These are phyloP conservation scores for Drosophila borborema DNA, from an alignment of 2,888 invertebrate species.

Conservation along the genomic window DNA sequence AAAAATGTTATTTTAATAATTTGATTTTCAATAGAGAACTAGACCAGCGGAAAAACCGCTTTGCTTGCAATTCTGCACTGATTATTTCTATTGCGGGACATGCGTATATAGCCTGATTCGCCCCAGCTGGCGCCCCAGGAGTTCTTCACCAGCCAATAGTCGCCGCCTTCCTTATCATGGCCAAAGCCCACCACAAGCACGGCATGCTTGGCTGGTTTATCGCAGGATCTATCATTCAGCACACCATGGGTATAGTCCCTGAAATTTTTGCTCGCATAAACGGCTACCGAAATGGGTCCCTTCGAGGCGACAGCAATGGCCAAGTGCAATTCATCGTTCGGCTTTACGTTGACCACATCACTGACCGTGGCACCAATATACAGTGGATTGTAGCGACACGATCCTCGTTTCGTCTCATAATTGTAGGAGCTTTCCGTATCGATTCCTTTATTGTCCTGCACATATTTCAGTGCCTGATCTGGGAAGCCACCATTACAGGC, in stretches of 20 bases:
- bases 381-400: constrained; percentile 88
- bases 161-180: constrained; percentile 83
- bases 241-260: constrained; percentile 92
- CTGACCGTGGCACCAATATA: constrained; percentile 91
- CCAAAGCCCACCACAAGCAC: constrained; percentile 83
- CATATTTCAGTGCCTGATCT: constrained; percentile 92
- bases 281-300: constrained; percentile 94
- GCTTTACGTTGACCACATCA: constrained; percentile 90
- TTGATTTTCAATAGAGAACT: constrained; percentile 61
- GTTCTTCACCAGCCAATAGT: constrained; percentile 91
- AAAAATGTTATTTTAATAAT: too few relatives aligned
- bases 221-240: constrained; percentile 92
- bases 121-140: constrained; percentile 91
- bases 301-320: constrained; percentile 91
- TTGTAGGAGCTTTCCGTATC: constrained; percentile 95
- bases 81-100: constrained; percentile 93
- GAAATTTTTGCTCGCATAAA: constrained; percentile 93
- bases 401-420: constrained; percentile 90
- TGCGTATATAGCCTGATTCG: constrained; percentile 92
- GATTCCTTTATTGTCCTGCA: constrained; percentile 92
- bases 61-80: constrained; percentile 93
- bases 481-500: constrained; percentile 91
- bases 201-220: constrained; percentile 90
- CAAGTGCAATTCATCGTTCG: constrained; percentile 89
- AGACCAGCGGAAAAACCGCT: constrained; percentile 94